These are phyloP conservation scores for Salvator merianae DNA, from an alignment of 2,113 vertebrate species.

Conservation along the genomic window DNA sequence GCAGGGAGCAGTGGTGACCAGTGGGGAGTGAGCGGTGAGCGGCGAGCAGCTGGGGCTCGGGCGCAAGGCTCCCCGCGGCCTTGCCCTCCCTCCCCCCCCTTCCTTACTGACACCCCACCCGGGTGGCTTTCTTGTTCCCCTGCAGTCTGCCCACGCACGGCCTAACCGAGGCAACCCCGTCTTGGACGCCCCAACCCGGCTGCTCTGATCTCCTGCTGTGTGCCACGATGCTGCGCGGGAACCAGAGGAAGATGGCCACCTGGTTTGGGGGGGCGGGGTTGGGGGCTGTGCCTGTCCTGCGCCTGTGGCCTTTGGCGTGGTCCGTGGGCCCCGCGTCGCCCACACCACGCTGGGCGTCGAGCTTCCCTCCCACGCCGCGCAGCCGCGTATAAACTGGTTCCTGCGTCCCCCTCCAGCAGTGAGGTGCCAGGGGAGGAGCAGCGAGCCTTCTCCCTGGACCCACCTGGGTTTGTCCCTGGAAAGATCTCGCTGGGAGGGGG, in stretches of 20 bases:
- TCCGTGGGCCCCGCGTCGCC: background rate
- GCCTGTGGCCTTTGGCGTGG: background rate
- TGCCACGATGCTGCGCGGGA: conserved; percentile 61
- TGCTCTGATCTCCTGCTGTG: conserved; percentile 30
- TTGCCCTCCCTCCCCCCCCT: no score
- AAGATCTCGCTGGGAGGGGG: no score
- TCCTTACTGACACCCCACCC: background rate
- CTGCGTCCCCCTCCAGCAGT: background rate
- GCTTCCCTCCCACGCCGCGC: background rate
- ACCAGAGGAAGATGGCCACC: conserved; percentile 31
- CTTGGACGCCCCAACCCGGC: conserved; percentile 35
- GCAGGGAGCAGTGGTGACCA: conserved; percentile 31
- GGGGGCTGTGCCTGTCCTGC: background rate
- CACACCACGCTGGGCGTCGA: background rate
- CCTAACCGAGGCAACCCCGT: conserved; percentile 54
- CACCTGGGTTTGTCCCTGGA: no score
- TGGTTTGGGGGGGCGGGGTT: no score
- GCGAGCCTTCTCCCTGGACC: no score
- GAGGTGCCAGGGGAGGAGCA: no score
- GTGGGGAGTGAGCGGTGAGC: conserved; percentile 65
- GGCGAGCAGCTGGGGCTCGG: fast-evolving
- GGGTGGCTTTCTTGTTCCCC: background rate
- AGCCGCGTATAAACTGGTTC: background rate
- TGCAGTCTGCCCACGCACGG: background rate
- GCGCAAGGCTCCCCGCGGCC: no score